Conservation (phyloP, 2,113 vertebrate genomes). For the Axis porcinus region DNA sequence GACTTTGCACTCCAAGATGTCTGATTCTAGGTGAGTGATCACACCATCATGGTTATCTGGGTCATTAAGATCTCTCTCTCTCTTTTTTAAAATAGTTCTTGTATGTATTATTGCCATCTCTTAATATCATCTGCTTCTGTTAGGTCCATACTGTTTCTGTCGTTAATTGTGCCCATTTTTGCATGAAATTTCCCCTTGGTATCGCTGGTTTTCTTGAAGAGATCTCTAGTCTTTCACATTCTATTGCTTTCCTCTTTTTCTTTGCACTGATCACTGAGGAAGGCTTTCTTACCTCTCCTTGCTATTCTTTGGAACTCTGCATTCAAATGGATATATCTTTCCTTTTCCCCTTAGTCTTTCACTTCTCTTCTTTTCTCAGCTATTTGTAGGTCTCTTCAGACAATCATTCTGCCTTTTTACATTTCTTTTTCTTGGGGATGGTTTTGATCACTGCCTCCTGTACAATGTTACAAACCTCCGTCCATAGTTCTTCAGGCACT, state of each 20-base stretch:
- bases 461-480: not conserved
- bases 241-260: not conserved
- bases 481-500: not conserved
- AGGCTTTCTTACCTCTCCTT: not conserved
- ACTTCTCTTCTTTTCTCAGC: not conserved
- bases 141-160: not conserved
- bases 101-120: not conserved
- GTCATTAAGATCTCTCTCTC: not conserved
- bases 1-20: not conserved
- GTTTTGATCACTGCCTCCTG: not conserved
- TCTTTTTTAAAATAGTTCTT: not conserved
- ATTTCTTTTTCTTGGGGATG: not conserved
- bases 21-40: not conserved
- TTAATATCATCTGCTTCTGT: not conserved
- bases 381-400: not conserved
- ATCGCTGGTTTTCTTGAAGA: not conserved
- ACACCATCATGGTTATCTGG: not conserved
- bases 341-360: not conserved
- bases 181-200: not conserved
- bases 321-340: not conserved
- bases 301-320: not conserved
- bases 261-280: not conserved
- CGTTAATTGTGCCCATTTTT: not conserved
- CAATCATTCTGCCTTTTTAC: not conserved
- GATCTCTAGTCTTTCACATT: not conserved